These are phyloP conservation scores for Cantharis nigra DNA, from an alignment of 2,888 invertebrate genomes.

Conservation along the genomic window DNA sequence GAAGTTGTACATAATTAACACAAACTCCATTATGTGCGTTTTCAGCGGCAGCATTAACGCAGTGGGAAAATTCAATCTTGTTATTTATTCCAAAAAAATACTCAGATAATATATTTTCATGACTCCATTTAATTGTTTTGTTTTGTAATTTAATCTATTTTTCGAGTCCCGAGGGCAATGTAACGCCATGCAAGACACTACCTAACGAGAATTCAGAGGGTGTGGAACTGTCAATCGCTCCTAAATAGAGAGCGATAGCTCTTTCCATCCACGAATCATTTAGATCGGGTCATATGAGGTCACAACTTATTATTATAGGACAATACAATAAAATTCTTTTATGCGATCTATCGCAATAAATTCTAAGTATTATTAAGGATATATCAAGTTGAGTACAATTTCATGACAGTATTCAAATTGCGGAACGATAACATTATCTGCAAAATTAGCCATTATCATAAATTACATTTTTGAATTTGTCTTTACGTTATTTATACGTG, in stretches of 20 bases:
- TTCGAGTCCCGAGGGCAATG: constrained; percentile 5
- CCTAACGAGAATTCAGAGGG: constrained; percentile 12
- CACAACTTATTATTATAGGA: neutral
- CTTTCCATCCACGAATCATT: neutral
- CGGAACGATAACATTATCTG: neutral
- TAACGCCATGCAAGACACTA: constrained; percentile 12
- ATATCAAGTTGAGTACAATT: neutral
- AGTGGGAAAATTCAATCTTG: neutral
- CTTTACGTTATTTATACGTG: neutral
- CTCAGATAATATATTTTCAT: neutral
- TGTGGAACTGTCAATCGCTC: constrained; percentile 7
- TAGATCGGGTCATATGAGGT: neutral
- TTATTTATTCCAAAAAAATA: neutral
- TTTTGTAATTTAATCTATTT: constrained; percentile 12
- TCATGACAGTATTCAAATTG: neutral
- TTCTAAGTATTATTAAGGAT: neutral
- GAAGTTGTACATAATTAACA: neutral
- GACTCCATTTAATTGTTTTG: constrained; percentile 7
- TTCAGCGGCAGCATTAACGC: neutral
- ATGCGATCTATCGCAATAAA: neutral
- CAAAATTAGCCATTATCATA: neutral
- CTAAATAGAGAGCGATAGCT: constrained; percentile 9
- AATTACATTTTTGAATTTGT: neutral
- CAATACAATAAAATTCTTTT: neutral
- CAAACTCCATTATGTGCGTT: neutral